A percentile compares a stretch with the other conserved stretches of the same genome.
Evolutionary conservation across 2,797 vertebrate genomes (phyloP).

Genomic region (Poeciliopsis presidionis): DNA sequence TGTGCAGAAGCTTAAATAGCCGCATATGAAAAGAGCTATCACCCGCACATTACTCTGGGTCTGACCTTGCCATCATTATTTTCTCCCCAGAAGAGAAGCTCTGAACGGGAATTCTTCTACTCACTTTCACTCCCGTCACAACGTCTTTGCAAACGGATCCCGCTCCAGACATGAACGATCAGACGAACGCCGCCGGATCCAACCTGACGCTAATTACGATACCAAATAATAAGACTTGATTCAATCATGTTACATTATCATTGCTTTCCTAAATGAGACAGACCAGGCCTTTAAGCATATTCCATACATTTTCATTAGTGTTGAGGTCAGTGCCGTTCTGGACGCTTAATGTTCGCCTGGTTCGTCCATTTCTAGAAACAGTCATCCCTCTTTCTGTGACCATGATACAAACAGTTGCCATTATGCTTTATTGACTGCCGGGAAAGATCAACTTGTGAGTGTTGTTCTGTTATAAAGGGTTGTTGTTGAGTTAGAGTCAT

Average conservation of each 20-base stretch:
- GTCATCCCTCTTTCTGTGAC: not conserved
- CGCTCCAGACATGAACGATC: not conserved
- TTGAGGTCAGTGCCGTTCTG: not conserved
- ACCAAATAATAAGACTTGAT: not conserved
- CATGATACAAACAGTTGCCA: not conserved
- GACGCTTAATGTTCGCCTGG: not conserved
- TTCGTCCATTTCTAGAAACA: not conserved
- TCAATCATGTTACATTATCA: not conserved
- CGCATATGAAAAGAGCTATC: constrained; percentile 23
- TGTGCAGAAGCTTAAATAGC: not conserved
- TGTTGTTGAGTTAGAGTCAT: too few relatives aligned
- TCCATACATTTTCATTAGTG: not conserved
- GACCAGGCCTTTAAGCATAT: not conserved
- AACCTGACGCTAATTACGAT: not conserved
- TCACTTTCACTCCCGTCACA: constrained; percentile 23
- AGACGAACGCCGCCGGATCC: not conserved
- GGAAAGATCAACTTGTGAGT: too few relatives aligned
- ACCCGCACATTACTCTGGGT: constrained; percentile 12
- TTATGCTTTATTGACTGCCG: too few relatives aligned
- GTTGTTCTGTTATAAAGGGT: too few relatives aligned
- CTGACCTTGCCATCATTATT: constrained; percentile 29
- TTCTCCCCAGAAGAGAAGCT: constrained; percentile 13
- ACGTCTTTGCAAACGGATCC: constrained; percentile 14
- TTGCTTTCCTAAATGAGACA: not conserved
- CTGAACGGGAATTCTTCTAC: constrained; percentile 16